A percentile compares a stretch with the other conserved stretches of the same genome.
phyloP scores from a whole-genome alignment of 2,888 invertebrate genomes.

The Chymomyza amoena region DNA sequence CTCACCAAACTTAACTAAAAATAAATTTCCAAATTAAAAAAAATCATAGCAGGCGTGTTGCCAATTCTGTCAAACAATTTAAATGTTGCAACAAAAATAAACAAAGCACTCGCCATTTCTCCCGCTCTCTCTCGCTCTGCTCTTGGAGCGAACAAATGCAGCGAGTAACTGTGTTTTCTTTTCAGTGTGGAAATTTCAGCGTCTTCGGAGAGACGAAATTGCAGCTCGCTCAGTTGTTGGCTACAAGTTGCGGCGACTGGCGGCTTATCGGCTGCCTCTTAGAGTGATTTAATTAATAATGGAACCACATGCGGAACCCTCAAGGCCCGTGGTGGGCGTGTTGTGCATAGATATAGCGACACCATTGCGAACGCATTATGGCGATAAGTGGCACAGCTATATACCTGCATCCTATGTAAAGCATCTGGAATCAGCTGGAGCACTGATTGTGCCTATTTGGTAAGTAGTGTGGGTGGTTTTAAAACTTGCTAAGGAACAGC shows the following conservation, averaged over 20 bases:
- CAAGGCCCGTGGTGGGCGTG: constrained; percentile 72
- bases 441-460: constrained; percentile 90
- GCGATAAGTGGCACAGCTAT: constrained; percentile 83
- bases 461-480: constrained; percentile 75
- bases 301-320: background rate
- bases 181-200: background rate
- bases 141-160: background rate
- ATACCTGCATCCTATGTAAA: constrained; percentile 93
- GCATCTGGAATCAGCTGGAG: constrained; percentile 90
- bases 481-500: no score
- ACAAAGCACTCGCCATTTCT: background rate
- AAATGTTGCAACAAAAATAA: background rate
- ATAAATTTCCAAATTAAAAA: no score
- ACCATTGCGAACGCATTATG: constrained; percentile 80
- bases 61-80: background rate
- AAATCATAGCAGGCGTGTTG: background rate
- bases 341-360: constrained; percentile 84
- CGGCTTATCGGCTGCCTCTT: background rate
- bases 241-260: background rate
- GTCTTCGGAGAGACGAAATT: background rate
- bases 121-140: background rate
- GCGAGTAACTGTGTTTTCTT: background rate
- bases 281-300: background rate
- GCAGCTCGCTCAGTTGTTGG: background rate
- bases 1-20: no score